phyloP scores from a whole-genome alignment of 2,797 vertebrate genomes.

The Poecilia wingei region DNA sequence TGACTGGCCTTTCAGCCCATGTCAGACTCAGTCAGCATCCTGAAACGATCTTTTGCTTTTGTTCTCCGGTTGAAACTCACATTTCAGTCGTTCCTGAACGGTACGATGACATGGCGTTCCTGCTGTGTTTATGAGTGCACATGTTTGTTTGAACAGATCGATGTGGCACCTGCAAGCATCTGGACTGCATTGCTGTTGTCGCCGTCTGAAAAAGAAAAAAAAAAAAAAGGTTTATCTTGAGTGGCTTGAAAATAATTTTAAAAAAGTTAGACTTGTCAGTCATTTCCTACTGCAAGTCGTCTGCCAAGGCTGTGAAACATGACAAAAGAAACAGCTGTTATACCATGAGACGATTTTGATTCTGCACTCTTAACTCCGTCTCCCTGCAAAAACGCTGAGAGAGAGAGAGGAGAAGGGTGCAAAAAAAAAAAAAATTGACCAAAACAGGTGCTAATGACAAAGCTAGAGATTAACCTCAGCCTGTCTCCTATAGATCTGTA shows the following conservation, averaged over 20 bases:
- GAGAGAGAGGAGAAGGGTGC: conserved; percentile 34
- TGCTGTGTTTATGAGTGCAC: neutral
- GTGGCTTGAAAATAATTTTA: neutral
- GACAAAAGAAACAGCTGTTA: conserved; percentile 48
- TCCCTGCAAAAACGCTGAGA: neutral
- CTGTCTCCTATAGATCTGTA: conserved; percentile 30
- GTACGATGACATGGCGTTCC: neutral
- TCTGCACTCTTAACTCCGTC: conserved; percentile 4
- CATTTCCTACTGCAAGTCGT: conserved; percentile 28
- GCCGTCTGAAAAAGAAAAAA: too few relatives aligned
- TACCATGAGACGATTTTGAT: conserved; percentile 44
- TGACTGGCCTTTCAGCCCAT: too few relatives aligned
- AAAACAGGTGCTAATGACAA: conserved; percentile 56
- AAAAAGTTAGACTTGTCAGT: conserved; percentile 1
- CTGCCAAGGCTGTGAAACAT: conserved; percentile 58
- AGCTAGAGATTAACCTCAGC: conserved; percentile 51
- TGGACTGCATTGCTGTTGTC: neutral
- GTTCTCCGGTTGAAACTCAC: neutral
- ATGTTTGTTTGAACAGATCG: neutral
- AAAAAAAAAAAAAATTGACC: conserved; percentile 43
- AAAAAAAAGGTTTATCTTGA: neutral
- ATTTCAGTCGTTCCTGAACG: neutral
- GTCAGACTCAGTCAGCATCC: neutral
- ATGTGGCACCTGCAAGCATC: neutral
- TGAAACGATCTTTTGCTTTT: neutral